Conservation (phyloP, 2,113 vertebrate genomes). For the Illadopsis cleaveri region DNA sequence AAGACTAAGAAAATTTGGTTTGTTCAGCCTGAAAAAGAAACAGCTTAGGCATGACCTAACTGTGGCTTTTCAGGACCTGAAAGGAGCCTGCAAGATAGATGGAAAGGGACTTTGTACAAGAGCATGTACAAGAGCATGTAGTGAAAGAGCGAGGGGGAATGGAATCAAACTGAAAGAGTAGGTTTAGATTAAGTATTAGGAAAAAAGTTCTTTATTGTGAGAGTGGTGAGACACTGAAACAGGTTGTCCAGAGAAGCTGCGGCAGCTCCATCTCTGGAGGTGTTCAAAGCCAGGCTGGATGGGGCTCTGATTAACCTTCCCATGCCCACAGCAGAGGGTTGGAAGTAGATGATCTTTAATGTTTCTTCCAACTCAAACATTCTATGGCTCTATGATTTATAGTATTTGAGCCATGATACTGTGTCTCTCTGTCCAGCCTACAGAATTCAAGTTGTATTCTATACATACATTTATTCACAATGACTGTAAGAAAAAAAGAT, state of each 20-base stretch:
- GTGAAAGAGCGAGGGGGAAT: neutral
- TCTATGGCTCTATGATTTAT: neutral
- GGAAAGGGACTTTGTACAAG: neutral
- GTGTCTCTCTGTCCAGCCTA: neutral
- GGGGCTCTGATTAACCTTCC: neutral
- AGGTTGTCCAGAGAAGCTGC: neutral
- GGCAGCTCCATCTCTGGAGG: neutral
- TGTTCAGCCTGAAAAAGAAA: neutral
- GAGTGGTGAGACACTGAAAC: neutral
- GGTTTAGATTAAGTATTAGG: neutral
- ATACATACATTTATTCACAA: neutral
- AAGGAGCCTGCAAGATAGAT: neutral
- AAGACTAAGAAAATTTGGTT: neutral
- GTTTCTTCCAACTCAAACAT: neutral
- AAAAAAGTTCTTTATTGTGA: neutral
- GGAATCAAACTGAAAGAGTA: neutral
- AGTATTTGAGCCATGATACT: neutral
- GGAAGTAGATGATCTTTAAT: neutral
- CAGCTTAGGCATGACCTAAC: accelerated
- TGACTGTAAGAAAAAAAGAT: neutral
- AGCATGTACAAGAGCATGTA: accelerated
- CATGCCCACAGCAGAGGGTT: neutral
- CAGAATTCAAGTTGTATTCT: neutral
- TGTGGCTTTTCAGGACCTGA: neutral
- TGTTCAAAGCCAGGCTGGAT: neutral